Percentiles rank a stretch among this genome's conserved stretches.
Conservation (phyloP, 2,888 invertebrate species). For the Sarcophaga variegata region DNA sequence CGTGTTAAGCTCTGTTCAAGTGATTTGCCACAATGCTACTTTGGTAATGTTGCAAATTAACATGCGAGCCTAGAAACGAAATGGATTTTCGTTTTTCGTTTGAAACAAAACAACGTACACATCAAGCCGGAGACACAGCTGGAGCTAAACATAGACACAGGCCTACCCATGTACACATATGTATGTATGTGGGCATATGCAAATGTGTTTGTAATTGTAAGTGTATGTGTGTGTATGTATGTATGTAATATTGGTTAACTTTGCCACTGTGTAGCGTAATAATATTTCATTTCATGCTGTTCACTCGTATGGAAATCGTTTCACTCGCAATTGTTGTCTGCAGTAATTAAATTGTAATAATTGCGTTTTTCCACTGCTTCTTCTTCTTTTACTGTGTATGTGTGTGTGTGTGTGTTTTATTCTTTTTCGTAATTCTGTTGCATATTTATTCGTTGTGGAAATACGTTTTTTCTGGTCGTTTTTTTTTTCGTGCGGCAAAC, state of each 20-base stretch:
- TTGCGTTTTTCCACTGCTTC: constrained; percentile 50
- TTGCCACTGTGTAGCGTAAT: constrained; percentile 35
- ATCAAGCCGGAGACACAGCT: background rate
- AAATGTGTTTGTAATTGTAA: constrained; percentile 14
- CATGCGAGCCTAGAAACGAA: constrained; percentile 61
- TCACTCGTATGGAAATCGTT: constrained; percentile 55
- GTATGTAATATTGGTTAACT: constrained; percentile 11
- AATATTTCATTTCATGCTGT: constrained; percentile 54
- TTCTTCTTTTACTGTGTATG: background rate
- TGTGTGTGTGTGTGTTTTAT: background rate
- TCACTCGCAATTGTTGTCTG: constrained; percentile 65
- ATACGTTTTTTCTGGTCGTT: constrained; percentile 10
- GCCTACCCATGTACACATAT: background rate
- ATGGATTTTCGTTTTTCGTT: constrained; percentile 32
- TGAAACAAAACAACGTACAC: background rate
- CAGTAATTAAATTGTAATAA: constrained; percentile 69
- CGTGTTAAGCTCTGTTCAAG: constrained; percentile 62
- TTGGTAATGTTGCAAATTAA: constrained; percentile 72
- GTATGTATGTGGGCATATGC: background rate
- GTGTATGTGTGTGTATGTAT: background rate
- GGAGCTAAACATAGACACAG: background rate
- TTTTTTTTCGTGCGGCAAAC: constrained; percentile 31
- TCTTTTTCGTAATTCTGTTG: background rate
- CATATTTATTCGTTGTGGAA: constrained; percentile 39
- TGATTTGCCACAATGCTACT: constrained; percentile 61